These are phyloP conservation scores for Selenia dentaria DNA, from an alignment of 2,888 invertebrate species.

Conservation along the genomic window DNA sequence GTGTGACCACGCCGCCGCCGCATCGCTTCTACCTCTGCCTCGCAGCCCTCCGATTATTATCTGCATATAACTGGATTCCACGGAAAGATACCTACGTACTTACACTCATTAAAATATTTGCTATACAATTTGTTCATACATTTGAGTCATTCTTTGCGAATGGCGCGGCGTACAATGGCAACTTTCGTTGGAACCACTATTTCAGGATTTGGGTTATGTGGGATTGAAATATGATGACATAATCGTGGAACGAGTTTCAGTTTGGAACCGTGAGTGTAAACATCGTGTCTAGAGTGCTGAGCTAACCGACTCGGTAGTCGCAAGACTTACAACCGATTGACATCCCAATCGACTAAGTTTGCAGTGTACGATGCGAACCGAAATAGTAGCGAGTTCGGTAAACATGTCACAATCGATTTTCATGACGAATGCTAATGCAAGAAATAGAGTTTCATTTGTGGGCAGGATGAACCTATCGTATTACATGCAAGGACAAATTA, in stretches of 20 bases:
- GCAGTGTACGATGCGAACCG: constrained; percentile 39
- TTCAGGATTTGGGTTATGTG: constrained; percentile 61
- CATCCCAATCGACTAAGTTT: constrained; percentile 42
- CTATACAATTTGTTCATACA: constrained; percentile 54
- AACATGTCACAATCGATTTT: constrained; percentile 52
- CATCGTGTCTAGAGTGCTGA: constrained; percentile 53
- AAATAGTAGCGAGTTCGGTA: constrained; percentile 59
- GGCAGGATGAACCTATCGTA: constrained; percentile 20
- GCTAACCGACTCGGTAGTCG: constrained; percentile 50
- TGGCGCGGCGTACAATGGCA: constrained; percentile 54
- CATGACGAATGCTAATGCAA: constrained; percentile 28
- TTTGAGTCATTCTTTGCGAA: constrained; percentile 57
- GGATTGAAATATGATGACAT: constrained; percentile 50
- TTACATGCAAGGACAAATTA: constrained; percentile 23
- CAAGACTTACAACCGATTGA: constrained; percentile 46
- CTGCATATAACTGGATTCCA: constrained; percentile 73
- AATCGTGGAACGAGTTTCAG: constrained; percentile 43
- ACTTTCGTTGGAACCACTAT: constrained; percentile 55
- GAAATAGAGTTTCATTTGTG: constrained; percentile 16
- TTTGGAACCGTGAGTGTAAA: constrained; percentile 50
- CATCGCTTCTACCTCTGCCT: constrained; percentile 13
- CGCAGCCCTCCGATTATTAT: constrained; percentile 57
- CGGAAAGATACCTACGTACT: constrained; percentile 60
- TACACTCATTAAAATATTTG: constrained; percentile 69
- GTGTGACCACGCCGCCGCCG: constrained; percentile 29